These are phyloP conservation scores for Smutsia temminckii DNA, from an alignment of 2,797 vertebrate genomes.

Conservation along the genomic window DNA sequence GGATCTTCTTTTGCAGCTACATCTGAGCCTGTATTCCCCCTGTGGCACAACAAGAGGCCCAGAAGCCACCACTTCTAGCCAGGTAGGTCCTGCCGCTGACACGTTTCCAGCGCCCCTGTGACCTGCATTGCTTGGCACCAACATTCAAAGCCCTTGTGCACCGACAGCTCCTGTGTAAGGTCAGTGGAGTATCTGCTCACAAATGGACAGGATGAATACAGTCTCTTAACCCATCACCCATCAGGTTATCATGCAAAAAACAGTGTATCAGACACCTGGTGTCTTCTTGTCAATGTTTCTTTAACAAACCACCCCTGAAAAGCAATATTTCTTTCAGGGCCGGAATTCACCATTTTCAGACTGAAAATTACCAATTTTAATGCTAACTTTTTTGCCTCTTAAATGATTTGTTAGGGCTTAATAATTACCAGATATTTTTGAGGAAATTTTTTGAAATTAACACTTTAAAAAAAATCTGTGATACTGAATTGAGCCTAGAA, in stretches of 20 bases:
- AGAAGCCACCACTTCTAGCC: no score
- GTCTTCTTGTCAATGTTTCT: not conserved
- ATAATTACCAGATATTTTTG: not conserved
- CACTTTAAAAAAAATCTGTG: not conserved
- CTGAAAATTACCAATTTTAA: not conserved
- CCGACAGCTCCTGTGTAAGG: not conserved
- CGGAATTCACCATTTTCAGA: not conserved
- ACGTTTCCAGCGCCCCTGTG: not conserved
- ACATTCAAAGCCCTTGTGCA: not conserved
- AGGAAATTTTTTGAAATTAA: not conserved
- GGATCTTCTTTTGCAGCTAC: not conserved
- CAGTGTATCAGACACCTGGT: not conserved
- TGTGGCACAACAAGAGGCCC: not conserved
- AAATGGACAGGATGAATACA: not conserved
- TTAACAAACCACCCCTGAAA: not conserved
- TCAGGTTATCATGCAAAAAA: not conserved
- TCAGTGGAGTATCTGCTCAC: not conserved
- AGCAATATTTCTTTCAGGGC: not conserved
- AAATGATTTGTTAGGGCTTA: not conserved
- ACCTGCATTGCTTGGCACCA: not conserved
- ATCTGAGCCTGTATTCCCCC: not conserved
- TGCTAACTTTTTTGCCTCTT: not conserved
- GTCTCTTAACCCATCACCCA: not conserved
- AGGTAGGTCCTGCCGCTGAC: not conserved
- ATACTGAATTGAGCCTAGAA: not conserved